Evolutionary conservation across 1,140 invertebrate species (phyloP).

Genomic region (Diachasma alloeum): DNA sequence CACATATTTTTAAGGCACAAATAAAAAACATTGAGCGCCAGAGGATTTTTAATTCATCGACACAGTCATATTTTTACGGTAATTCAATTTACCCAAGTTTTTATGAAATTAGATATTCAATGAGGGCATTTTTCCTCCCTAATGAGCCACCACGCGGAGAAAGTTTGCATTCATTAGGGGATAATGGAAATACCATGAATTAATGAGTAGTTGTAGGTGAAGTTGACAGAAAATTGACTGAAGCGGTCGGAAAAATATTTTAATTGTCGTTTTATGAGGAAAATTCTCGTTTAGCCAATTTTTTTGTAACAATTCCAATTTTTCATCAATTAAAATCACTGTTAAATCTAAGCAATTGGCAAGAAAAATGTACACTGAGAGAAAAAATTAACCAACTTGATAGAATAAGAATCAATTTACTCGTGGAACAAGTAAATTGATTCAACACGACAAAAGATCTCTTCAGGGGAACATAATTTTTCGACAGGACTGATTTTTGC

Average conservation of each 20-base stretch:
- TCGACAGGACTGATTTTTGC: too few relatives aligned
- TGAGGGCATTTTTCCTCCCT: background rate
- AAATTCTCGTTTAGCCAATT: background rate
- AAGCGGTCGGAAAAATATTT: background rate
- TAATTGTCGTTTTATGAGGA: background rate
- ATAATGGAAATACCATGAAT: background rate
- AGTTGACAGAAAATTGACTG: background rate
- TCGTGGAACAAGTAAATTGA: too few relatives aligned
- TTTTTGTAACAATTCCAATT: too few relatives aligned
- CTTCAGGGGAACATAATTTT: too few relatives aligned
- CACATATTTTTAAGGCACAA: background rate
- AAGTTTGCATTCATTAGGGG: background rate
- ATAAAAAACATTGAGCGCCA: background rate
- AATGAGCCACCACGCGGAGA: background rate
- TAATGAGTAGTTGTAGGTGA: background rate
- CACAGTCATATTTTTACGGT: background rate
- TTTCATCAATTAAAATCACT: too few relatives aligned
- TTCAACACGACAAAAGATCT: too few relatives aligned
- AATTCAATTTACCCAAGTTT: background rate
- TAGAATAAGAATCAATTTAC: too few relatives aligned
- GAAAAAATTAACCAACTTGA: too few relatives aligned
- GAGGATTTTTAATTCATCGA: background rate
- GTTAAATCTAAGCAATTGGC: too few relatives aligned
- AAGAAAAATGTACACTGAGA: too few relatives aligned
- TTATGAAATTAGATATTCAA: background rate